These are phyloP conservation scores for Dendropsophus ebraccatus DNA, from an alignment of 2,113 vertebrate species.

Conservation along the genomic window DNA sequence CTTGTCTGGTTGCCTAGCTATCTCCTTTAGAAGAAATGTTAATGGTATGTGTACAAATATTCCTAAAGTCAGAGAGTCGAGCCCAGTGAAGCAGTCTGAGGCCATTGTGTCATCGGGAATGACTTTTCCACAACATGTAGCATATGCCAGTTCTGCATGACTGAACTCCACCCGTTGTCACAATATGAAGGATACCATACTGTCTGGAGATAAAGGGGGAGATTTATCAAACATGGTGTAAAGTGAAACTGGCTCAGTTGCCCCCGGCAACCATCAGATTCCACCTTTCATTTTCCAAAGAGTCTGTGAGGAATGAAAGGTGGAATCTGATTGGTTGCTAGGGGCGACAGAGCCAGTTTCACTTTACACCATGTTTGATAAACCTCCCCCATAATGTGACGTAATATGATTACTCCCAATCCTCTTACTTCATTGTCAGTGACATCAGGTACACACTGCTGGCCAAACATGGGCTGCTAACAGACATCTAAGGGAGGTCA, in stretches of 20 bases:
- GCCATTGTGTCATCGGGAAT: conserved; percentile 24
- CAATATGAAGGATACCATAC: not conserved
- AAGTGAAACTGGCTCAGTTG: no score
- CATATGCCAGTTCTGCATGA: conserved; percentile 8
- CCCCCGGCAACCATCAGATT: no score
- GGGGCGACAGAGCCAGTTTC: no score
- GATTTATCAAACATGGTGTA: no score
- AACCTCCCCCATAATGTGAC: conserved; percentile 20
- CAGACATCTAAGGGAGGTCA: conserved; percentile 69
- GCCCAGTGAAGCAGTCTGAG: not conserved
- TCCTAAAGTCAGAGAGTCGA: conserved; percentile 21
- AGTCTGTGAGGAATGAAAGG: no score
- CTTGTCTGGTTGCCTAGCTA: not conserved
- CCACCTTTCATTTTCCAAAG: no score
- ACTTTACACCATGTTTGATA: no score
- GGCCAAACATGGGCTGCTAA: conserved; percentile 54
- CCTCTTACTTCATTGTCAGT: conserved; percentile 50
- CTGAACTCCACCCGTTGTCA: conserved; percentile 41
- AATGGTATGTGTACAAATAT: conserved; percentile 34
- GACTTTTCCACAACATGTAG: conserved; percentile 3
- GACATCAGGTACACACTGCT: conserved; percentile 68
- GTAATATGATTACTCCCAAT: conserved; percentile 47
- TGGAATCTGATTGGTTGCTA: no score
- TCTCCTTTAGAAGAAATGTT: not conserved
- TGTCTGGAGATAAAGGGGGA: conserved; percentile 11